A percentile compares a stretch with the other conserved stretches of the same genome.
Evolutionary conservation across 2,113 vertebrate species (phyloP).

Genomic region (Gobio gobio): DNA sequence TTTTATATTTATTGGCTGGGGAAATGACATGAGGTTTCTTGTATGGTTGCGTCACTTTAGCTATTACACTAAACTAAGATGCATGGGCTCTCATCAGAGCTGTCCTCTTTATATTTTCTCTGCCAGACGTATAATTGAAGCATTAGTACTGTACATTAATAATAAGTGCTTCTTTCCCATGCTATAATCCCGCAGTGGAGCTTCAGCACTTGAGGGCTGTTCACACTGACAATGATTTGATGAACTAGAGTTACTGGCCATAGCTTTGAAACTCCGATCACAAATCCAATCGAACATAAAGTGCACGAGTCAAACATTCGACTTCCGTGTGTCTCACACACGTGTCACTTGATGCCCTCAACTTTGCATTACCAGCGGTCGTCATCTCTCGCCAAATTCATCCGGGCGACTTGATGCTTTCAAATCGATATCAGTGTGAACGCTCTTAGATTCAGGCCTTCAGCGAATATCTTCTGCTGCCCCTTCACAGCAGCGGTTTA

Average conservation of each 20-base stretch:
- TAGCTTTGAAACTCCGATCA: neutral
- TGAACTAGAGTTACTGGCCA: neutral
- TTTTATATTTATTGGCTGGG: conserved; percentile 9
- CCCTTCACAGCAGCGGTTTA: neutral
- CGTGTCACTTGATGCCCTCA: neutral
- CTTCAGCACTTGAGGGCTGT: neutral
- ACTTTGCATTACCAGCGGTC: neutral
- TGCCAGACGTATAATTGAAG: neutral
- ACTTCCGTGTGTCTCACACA: neutral
- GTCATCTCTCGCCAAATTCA: neutral
- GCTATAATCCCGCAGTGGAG: neutral
- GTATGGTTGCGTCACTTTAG: neutral
- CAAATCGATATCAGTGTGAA: conserved; percentile 1
- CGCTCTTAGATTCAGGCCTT: neutral
- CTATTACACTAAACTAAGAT: neutral
- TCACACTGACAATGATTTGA: conserved; percentile 14
- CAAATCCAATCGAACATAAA: neutral
- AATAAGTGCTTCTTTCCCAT: neutral
- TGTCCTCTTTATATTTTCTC: neutral
- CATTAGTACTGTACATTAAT: neutral
- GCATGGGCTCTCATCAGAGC: neutral
- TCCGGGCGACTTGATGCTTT: neutral
- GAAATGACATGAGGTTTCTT: neutral
- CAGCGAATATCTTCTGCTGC: neutral
- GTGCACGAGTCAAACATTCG: neutral